These are phyloP conservation scores for Polypedilum pembai DNA, from an alignment of 1,140 invertebrate genomes.

Conservation along the genomic window DNA sequence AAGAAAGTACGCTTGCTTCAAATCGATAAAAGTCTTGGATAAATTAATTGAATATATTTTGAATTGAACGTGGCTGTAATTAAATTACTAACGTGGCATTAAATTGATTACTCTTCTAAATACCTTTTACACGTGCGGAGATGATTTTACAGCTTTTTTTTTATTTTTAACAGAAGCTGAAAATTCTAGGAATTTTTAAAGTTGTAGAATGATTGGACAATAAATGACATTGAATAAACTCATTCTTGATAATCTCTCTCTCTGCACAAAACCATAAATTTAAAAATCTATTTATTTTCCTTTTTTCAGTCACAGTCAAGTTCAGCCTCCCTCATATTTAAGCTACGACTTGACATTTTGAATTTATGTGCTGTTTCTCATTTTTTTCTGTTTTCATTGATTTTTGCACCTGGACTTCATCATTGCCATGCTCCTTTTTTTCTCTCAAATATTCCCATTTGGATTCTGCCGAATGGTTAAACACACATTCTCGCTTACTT, in stretches of 20 bases:
- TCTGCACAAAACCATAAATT: constrained; percentile 3
- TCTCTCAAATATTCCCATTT: not conserved
- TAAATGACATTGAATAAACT: constrained; percentile 1
- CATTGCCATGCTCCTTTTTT: not conserved
- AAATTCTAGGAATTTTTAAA: constrained; percentile 7
- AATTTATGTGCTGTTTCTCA: not conserved
- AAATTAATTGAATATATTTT: constrained; percentile 7
- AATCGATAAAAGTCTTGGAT: not conserved
- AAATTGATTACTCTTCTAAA: constrained; percentile 8
- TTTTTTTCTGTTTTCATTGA: not conserved
- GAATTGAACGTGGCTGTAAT: constrained; percentile 5
- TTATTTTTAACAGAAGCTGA: not conserved
- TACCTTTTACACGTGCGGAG: not conserved
- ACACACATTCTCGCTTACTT: constrained; percentile 4
- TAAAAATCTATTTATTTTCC: not conserved
- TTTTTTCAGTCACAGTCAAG: not conserved
- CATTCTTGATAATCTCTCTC: constrained; percentile 1
- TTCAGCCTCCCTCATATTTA: not conserved
- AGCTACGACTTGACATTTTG: not conserved
- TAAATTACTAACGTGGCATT: constrained; percentile 7
- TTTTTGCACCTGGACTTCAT: constrained; percentile 16
- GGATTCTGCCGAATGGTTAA: constrained; percentile 9
- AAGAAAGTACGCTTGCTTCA: constrained; percentile 9
- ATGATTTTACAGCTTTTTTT: constrained; percentile 7
- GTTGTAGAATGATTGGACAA: constrained; percentile 17